Percentiles rank a stretch among this genome's conserved stretches.
Conservation (phyloP, 2,888 invertebrate species). For the Leptogaster cylindrica region DNA sequence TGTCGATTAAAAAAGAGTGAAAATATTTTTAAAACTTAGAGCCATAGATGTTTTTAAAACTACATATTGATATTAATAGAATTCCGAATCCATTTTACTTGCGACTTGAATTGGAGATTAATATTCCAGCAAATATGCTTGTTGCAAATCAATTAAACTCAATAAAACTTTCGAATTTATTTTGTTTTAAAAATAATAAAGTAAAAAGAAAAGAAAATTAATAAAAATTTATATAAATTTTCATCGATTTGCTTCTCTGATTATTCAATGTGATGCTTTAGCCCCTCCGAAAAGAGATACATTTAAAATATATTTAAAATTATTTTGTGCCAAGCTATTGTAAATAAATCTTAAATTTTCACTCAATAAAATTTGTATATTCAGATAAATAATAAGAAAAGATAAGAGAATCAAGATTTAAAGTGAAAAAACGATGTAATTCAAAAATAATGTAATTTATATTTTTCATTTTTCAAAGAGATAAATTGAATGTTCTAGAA, state of each 20-base stretch:
- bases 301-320: background rate
- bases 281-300: conserved; percentile 4
- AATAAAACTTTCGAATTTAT: too few relatives aligned
- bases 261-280: conserved; percentile 4
- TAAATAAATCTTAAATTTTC: conserved; percentile 22
- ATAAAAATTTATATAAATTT: too few relatives aligned
- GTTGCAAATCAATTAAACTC: too few relatives aligned
- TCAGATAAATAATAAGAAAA: conserved; percentile 1
- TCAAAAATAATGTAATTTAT: background rate
- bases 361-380: background rate
- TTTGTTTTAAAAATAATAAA: too few relatives aligned
- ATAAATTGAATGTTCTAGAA: background rate
- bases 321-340: conserved; percentile 35
- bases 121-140: too few relatives aligned
- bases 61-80: too few relatives aligned
- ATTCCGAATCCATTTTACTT: too few relatives aligned
- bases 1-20: too few relatives aligned
- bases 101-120: too few relatives aligned
- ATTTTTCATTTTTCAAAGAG: background rate
- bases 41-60: too few relatives aligned
- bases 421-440: background rate
- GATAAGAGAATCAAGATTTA: background rate
- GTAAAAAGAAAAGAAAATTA: too few relatives aligned
- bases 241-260: conserved; percentile 10
- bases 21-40: too few relatives aligned